Base-by-base conservation (phyloP, 1,140 invertebrate genomes). In the Pemphigus obesinymphae region DNA sequence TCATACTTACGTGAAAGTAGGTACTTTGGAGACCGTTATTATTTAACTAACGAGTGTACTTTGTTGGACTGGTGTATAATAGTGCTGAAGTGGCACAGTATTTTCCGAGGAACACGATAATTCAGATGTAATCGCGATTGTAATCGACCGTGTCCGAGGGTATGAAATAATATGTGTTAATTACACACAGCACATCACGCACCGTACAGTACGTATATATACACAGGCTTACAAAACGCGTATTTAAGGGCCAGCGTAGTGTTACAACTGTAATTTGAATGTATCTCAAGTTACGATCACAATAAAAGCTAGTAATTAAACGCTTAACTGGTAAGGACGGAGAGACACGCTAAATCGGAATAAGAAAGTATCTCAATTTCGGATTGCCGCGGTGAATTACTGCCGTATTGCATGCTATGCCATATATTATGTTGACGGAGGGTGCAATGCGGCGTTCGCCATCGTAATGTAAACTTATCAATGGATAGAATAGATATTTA, bases 281-380 rank as follows among this genome's bases (percentile, higher is more conserved):
- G 50, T 58, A 40, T 78, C 75, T 58, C 37, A 0, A 17, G 31
- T 13, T 15, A 26, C 34, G n/a, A 78, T 78, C 75, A n/a, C n/a
- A 26, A 78, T 58, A 78, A 78, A 78, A 58, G n/a, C 31, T 40
- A 17, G 75, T 40, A 78, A 78, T 78, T 78, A 78, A 78, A 78
- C 75, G 73, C 45, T 53, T 53, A 53, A 55, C 70, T 11, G 20
- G 7, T 7, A 11, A 8, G 6, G 20, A n/a, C 3, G 23, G 4
- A 55, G 29, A 37, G 48, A 40, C 50, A 76, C 23, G 75, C 75
- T 6, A 58, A 37, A 23, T 10, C 13, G 50, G 29, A 55, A 53
- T 37, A 37, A 29, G 48, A 55, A 58, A 31, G 50, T 37, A 26
- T 78, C 75, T 78, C 31, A 78, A 78, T 78, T 78, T 58, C n/a